These are phyloP conservation scores for Melieria picta DNA, from an alignment of 2,888 invertebrate species.

Conservation along the genomic window DNA sequence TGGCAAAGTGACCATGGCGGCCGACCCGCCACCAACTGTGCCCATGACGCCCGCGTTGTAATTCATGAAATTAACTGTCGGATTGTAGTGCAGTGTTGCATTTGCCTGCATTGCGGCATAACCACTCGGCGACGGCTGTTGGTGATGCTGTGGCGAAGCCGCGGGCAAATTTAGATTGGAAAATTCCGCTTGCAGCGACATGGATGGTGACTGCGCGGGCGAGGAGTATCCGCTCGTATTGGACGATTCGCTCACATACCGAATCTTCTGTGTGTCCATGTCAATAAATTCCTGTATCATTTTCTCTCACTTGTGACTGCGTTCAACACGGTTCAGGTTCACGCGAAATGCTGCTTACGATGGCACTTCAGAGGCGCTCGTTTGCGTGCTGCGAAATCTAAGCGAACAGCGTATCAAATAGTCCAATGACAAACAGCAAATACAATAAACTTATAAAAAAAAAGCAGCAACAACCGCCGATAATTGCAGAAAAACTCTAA, in stretches of 20 bases:
- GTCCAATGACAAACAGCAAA: not conserved
- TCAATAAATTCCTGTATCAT: conserved; percentile 51
- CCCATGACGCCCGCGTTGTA: not conserved
- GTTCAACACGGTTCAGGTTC: no score
- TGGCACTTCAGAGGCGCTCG: no score
- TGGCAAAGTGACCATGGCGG: conserved; percentile 25
- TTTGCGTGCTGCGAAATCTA: not conserved
- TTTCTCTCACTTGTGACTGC: not conserved
- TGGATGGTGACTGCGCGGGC: conserved; percentile 55
- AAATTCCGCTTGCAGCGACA: conserved; percentile 53
- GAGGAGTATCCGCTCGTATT: conserved; percentile 60
- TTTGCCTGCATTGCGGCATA: conserved; percentile 19
- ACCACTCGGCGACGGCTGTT: not conserved
- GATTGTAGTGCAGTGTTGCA: conserved; percentile 20
- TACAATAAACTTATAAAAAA: not conserved
- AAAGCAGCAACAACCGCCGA: not conserved
- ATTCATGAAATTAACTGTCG: conserved; percentile 26
- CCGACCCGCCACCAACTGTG: not conserved
- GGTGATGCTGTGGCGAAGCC: conserved; percentile 38
- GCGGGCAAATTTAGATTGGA: conserved; percentile 55
- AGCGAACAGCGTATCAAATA: no score
- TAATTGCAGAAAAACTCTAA: not conserved
- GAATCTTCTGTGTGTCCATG: conserved; percentile 55
- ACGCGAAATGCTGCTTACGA: no score
- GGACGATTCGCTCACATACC: conserved; percentile 52